These are phyloP conservation scores for Pseudopipra pipra DNA, from an alignment of 2,113 vertebrate genomes.

Conservation along the genomic window DNA sequence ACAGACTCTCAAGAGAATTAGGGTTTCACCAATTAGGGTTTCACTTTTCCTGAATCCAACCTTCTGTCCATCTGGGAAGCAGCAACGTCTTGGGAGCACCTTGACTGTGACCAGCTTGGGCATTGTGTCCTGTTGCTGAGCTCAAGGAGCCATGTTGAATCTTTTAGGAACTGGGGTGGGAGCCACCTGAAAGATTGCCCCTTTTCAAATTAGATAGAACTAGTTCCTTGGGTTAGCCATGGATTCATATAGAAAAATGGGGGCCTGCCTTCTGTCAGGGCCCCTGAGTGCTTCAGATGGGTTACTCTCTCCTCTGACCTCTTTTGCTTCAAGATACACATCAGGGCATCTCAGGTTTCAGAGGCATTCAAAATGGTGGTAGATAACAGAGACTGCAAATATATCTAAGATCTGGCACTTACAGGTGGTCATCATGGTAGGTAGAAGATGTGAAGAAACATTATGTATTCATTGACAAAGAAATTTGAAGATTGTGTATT, in stretches of 20 bases:
- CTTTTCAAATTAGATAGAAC: neutral
- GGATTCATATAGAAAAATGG: neutral
- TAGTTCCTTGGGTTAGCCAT: neutral
- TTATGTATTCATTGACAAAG: neutral
- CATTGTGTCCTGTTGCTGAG: accelerated
- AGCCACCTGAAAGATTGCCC: neutral
- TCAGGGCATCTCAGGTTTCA: neutral
- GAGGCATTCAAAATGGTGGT: neutral
- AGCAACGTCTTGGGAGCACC: neutral
- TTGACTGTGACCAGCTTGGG: neutral
- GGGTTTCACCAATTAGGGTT: neutral
- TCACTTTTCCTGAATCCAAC: neutral
- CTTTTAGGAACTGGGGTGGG: neutral
- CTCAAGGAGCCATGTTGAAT: neutral
- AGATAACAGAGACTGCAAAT: neutral
- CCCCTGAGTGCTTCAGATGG: neutral
- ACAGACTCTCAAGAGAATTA: neutral
- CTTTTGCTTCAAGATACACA: neutral
- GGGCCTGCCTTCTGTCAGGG: neutral
- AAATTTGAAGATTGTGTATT: neutral
- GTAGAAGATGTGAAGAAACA: neutral
- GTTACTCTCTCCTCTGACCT: neutral
- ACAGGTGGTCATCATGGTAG: neutral
- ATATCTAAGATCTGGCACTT: neutral
- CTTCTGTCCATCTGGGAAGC: neutral